A percentile compares a stretch with the other conserved stretches of the same genome.
Conservation (phyloP, 2,888 invertebrate species). For the Nasonovia ribisnigri region DNA sequence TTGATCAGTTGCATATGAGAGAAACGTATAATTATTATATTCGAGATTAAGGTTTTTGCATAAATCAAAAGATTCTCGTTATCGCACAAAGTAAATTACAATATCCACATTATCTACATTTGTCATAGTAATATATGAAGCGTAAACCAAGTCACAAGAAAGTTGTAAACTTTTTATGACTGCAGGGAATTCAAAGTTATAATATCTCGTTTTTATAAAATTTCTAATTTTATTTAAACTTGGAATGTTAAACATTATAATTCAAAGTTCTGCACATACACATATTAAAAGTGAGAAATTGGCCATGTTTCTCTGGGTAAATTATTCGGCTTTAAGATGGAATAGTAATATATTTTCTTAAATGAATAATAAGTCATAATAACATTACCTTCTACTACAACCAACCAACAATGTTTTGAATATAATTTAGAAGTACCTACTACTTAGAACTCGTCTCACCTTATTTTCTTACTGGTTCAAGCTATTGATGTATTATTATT, state of each 20-base stretch:
- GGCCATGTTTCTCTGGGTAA: background rate
- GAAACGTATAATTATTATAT: conserved; percentile 22
- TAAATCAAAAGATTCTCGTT: conserved; percentile 50
- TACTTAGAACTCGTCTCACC: background rate
- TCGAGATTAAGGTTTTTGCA: conserved; percentile 48
- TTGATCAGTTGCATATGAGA: background rate
- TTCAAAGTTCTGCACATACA: background rate
- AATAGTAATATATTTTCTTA: background rate
- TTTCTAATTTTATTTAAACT: conserved; percentile 35
- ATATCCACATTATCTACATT: conserved; percentile 42
- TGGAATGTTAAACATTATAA: conserved; percentile 34
- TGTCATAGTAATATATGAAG: conserved; percentile 33
- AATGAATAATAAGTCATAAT: background rate
- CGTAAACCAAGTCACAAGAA: conserved; percentile 19
- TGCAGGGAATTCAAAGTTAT: conserved; percentile 42
- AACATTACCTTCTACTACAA: background rate
- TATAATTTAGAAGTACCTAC: background rate
- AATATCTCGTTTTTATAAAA: conserved; percentile 33
- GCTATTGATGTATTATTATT: background rate
- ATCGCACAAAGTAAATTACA: conserved; percentile 24
- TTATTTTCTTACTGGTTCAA: background rate
- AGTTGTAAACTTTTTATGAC: conserved; percentile 56
- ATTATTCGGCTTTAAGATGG: background rate
- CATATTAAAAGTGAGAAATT: conserved; percentile 3
- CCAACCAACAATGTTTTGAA: background rate